phyloP scores from a whole-genome alignment of 2,113 vertebrate species.

The Mionectes macconnelli region DNA sequence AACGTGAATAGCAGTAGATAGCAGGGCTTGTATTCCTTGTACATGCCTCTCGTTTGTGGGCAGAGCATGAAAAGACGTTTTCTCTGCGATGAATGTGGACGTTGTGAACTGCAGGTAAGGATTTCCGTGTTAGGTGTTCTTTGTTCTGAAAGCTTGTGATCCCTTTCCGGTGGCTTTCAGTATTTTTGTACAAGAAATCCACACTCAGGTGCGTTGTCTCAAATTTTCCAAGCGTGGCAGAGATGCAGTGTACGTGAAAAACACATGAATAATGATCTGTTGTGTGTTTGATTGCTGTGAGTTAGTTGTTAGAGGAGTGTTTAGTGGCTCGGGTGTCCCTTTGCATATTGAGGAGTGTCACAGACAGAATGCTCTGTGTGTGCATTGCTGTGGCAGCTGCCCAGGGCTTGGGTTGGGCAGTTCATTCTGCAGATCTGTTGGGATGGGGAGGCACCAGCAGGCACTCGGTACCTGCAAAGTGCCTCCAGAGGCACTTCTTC shows the following conservation, averaged over 20 bases:
- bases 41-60: background rate
- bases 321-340: background rate
- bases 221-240: background rate
- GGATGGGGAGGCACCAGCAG: background rate
- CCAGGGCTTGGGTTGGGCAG: too few species aligned
- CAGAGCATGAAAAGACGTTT: background rate
- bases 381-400: background rate
- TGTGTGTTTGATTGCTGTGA: background rate
- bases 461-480: background rate
- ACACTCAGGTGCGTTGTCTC: background rate
- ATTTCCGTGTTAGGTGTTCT: background rate
- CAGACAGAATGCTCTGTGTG: background rate
- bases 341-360: background rate
- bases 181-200: background rate
- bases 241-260: background rate
- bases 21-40: background rate
- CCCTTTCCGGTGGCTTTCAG: background rate
- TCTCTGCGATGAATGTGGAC: background rate
- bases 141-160: background rate
- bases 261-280: background rate
- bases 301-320: background rate
- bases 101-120: background rate
- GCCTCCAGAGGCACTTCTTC: slow-evolving; percentile 38
- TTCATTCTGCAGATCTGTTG: background rate
- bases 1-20: background rate